Conservation (phyloP, 2,797 vertebrate species). For the Chrosomus eos region DNA sequence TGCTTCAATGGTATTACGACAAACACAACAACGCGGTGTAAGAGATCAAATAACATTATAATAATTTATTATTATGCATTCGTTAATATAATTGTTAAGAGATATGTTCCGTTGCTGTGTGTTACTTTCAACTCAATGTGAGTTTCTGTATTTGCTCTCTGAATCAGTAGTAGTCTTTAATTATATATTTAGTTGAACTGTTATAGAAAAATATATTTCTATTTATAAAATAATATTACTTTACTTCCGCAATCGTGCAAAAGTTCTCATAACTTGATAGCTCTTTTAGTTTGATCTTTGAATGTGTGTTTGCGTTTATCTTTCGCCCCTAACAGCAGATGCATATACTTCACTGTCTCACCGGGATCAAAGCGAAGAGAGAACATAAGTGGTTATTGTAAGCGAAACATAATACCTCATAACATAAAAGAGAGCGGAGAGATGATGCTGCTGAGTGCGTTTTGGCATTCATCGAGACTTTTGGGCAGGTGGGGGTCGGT, state of each 20-base stretch:
- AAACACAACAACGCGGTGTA: background rate
- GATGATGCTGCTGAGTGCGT: slow-evolving; percentile 63
- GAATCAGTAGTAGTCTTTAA: background rate
- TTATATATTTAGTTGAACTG: background rate
- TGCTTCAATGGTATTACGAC: background rate
- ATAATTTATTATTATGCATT: background rate
- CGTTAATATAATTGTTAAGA: background rate
- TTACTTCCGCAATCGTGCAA: background rate
- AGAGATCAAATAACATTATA: background rate
- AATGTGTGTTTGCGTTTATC: slow-evolving; percentile 46
- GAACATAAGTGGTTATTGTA: slow-evolving; percentile 66
- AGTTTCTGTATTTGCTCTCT: background rate
- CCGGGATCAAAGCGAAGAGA: slow-evolving; percentile 68
- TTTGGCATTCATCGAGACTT: slow-evolving; percentile 59
- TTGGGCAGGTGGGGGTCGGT: slow-evolving; percentile 66
- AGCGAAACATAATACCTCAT: slow-evolving; percentile 66
- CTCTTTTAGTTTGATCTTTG: slow-evolving; percentile 29
- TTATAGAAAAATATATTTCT: background rate
- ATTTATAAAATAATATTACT: background rate
- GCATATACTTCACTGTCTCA: slow-evolving; percentile 61
- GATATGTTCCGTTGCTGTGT: background rate
- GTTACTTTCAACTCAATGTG: background rate
- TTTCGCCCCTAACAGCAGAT: slow-evolving; percentile 51
- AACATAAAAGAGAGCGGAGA: slow-evolving; percentile 61
- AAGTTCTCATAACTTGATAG: slow-evolving; percentile 44